phyloP scores from a whole-genome alignment of 2,797 vertebrate genomes.

The Hemibagrus guttatus region DNA sequence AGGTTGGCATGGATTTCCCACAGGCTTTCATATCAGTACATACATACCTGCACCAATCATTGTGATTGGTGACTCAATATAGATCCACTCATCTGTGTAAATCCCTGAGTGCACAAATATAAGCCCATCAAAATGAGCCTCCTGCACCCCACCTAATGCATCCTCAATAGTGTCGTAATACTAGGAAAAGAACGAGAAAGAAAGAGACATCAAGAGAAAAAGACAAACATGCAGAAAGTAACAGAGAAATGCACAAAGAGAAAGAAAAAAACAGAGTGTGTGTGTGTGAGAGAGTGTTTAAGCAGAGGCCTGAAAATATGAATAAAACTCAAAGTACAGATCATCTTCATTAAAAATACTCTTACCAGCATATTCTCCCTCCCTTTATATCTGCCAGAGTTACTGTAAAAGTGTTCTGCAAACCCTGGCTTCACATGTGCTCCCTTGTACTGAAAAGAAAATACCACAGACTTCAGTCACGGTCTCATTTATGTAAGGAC shows the following conservation, averaged over 20 bases:
- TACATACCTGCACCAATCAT: slow-evolving; percentile 96
- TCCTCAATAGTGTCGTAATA: slow-evolving; percentile 99
- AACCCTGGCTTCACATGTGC: slow-evolving; percentile 98
- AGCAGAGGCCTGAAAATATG: background rate
- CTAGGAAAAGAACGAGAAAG: slow-evolving; percentile 63
- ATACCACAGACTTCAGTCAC: background rate
- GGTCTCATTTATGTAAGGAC: background rate
- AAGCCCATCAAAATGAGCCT: slow-evolving; percentile 98
- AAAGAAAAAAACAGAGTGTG: background rate
- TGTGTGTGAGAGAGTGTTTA: background rate
- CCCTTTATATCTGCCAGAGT: slow-evolving; percentile 98
- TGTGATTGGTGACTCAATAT: slow-evolving; percentile 99
- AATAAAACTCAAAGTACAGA: background rate
- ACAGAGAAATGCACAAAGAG: background rate
- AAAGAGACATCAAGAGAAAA: background rate
- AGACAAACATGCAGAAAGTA: background rate
- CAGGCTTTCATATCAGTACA: background rate
- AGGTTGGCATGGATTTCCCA: background rate
- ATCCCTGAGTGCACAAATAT: slow-evolving; percentile 99
- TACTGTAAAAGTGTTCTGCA: slow-evolving; percentile 99
- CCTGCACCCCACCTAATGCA: slow-evolving; percentile 95
- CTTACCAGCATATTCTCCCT: slow-evolving; percentile 99
- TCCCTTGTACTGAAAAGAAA: slow-evolving; percentile 92
- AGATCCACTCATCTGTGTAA: slow-evolving; percentile 99
- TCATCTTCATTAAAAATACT: slow-evolving; percentile 52